Evolutionary conservation across 2,113 vertebrate genomes (phyloP).

Genomic region (Pogona vitticeps): DNA sequence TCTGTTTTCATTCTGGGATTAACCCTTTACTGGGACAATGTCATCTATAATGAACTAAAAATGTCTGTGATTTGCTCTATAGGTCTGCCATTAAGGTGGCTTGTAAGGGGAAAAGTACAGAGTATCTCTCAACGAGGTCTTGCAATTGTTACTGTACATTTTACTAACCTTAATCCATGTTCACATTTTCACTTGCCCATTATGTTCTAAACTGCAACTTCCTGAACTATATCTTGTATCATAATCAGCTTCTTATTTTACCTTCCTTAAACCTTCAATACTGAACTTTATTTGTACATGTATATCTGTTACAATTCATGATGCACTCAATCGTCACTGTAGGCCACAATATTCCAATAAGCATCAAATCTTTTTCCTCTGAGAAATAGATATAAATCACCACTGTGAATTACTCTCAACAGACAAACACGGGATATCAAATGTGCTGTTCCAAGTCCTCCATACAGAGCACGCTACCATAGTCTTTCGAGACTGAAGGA

Average conservation of each 20-base stretch:
- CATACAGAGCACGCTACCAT: too few species aligned
- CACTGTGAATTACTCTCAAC: not conserved
- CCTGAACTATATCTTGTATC: not conserved
- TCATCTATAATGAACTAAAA: too few species aligned
- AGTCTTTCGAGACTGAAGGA: too few species aligned
- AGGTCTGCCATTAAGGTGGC: too few species aligned
- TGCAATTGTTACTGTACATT: too few species aligned
- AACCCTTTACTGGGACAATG: too few species aligned
- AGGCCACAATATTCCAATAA: not conserved
- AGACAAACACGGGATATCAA: not conserved
- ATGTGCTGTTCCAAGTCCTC: not conserved
- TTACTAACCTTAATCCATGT: too few species aligned
- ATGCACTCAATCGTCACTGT: not conserved
- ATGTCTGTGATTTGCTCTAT: too few species aligned
- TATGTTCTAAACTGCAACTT: not conserved
- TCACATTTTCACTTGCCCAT: not conserved
- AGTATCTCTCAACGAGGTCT: too few species aligned
- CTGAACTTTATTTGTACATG: not conserved
- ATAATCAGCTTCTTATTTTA: not conserved
- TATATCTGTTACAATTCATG: not conserved
- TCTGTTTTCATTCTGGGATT: too few species aligned
- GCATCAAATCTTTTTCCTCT: not conserved
- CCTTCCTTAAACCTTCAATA: not conserved
- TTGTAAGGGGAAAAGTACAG: too few species aligned
- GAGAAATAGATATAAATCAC: not conserved